Evolutionary conservation across 2,888 invertebrate species (phyloP), one percentile per base, ranked within the genome.

Genomic region (Drosophila pegasa): DNA sequence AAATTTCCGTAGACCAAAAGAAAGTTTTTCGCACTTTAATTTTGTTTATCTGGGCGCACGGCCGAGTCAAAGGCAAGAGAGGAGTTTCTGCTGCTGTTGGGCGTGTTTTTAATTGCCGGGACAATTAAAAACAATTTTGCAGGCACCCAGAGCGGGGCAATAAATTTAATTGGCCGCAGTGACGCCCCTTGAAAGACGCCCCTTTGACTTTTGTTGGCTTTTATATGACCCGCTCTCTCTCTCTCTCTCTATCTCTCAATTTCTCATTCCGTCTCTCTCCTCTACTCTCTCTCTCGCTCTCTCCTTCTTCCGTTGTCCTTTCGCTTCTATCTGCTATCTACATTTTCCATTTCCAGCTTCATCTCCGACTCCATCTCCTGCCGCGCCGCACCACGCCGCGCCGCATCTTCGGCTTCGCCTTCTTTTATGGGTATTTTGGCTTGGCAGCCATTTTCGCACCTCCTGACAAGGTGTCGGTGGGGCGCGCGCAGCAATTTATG

Each of bases 71-170:
- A 61, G 73, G 52, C 60, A 54, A n/a, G n/a, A n/a, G n/a, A n/a
- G n/a, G 50, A 61, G 56, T 56, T 62, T 57, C 43, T 61, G 79
- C 51, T 64, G 61, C 52, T 66, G 78, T n/a, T 66, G 81, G 85
- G 82, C 79, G 82, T 83, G 83, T 81, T 70, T 87, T 83, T 83
- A 83, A 83, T 83, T 87, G 83, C 86, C 85, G 73, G 70, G 82
- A 85, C 83, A 83, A 83, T 83, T 83, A 87, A 83, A 83, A 83
- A 83, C 88, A 83, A 87, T 83, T 83, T 87, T 81, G 86, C 86
- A 69, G 74, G 79, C 76, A 81, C 75, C 62, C 69, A 66, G 75
- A 75, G 81, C 65, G 67, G 51, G 66, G 88, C 83, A 79, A 83
- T 83, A 83, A 83, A 83, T 87, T 87, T 79, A 83, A 83, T 87